These are phyloP conservation scores for Brachynemurus nebulosus DNA, from an alignment of 2,888 invertebrate genomes.

Conservation along the genomic window DNA sequence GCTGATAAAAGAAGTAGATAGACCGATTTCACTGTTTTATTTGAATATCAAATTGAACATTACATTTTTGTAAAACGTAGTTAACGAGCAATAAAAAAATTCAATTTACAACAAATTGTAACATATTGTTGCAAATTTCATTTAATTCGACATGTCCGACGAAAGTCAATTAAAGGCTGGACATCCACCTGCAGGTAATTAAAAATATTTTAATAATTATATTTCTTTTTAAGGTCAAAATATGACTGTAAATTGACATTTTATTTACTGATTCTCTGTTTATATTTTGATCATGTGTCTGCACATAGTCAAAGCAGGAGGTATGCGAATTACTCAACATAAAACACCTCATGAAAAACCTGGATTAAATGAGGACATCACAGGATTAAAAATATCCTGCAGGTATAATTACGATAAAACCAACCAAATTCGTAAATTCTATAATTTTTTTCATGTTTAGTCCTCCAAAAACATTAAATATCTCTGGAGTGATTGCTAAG, in stretches of 20 bases:
- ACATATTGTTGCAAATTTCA: conserved; percentile 1
- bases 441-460: conserved; percentile 30
- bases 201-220: conserved; percentile 10
- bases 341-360: conserved; percentile 53
- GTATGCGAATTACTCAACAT: conserved; percentile 84
- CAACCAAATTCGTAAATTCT: too few relatives aligned
- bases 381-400: conserved; percentile 56
- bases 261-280: conserved; percentile 8
- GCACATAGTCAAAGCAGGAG: conserved; percentile 87
- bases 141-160: conserved; percentile 35
- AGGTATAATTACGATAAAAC: conserved; percentile 29
- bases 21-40: too few relatives aligned
- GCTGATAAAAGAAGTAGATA: too few relatives aligned
- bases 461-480: conserved; percentile 57
- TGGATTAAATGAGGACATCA: conserved; percentile 51
- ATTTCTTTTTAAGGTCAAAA: conserved; percentile 20
- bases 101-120: neutral
- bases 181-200: conserved; percentile 79
- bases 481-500: conserved; percentile 66
- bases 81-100: too few relatives aligned
- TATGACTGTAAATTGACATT: neutral
- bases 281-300: too few relatives aligned
- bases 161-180: conserved; percentile 67
- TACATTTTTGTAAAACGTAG: too few relatives aligned
- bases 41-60: too few relatives aligned